Evolutionary conservation across 2,888 invertebrate species (phyloP).

Genomic region (Heliconius aoede): DNA sequence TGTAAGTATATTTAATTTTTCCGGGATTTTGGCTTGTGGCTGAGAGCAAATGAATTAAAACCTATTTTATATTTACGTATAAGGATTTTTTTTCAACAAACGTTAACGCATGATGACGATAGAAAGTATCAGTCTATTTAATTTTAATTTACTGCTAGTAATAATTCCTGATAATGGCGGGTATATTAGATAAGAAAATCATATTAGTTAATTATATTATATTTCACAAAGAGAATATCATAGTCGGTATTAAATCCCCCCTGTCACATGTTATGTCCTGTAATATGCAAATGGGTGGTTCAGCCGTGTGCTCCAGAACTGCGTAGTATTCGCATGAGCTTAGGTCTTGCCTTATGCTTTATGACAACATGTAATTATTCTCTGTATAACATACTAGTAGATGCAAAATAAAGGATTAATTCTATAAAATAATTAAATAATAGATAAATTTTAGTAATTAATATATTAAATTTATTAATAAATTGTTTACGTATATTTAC

Average conservation of each 20-base stretch:
- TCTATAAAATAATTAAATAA: neutral
- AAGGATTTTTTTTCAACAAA: no score
- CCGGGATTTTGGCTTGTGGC: neutral
- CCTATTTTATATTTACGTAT: no score
- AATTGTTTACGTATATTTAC: neutral
- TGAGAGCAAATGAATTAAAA: no score
- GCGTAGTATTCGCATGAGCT: constrained; percentile 29
- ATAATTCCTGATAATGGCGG: no score
- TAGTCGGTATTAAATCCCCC: constrained; percentile 33
- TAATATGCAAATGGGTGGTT: constrained; percentile 38
- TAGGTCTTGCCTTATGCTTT: constrained; percentile 17
- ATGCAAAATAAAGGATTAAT: neutral
- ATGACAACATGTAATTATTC: constrained; percentile 17
- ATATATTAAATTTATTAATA: neutral
- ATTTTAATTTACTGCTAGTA: no score
- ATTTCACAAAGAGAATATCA: constrained; percentile 33
- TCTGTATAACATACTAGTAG: neutral
- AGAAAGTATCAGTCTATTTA: no score
- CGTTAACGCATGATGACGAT: no score
- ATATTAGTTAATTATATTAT: neutral
- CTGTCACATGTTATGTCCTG: constrained; percentile 34
- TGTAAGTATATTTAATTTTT: constrained; percentile 28
- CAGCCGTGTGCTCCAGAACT: constrained; percentile 29
- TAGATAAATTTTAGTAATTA: neutral
- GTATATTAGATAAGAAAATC: no score